phyloP scores from a whole-genome alignment of 23 tunicate genomes.

The Clavelina lepadiformis region DNA sequence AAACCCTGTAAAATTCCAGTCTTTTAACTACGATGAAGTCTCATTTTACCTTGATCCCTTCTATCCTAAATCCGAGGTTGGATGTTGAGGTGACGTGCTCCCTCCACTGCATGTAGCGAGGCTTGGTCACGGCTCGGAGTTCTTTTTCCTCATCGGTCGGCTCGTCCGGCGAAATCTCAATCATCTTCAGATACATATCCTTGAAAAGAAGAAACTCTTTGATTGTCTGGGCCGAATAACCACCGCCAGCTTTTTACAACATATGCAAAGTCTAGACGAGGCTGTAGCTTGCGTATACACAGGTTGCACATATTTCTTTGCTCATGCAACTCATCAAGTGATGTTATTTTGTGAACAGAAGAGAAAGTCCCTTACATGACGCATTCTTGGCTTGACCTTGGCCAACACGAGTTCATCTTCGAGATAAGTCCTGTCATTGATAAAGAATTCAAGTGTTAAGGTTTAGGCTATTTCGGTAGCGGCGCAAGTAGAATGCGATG shows the following conservation, averaged over 20 bases:
- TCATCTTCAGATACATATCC: conserved; percentile 94
- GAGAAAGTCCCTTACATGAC: conserved; percentile 68
- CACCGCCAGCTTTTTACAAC: neutral
- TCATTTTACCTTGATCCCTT: conserved; percentile 95
- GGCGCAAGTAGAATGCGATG: too few species aligned
- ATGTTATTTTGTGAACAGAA: neutral
- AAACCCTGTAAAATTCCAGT: too few species aligned
- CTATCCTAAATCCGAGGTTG: conserved; percentile 89
- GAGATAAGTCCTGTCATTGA: conserved; percentile 75
- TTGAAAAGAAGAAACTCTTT: conserved; percentile 1
- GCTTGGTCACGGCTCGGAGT: conserved; percentile 82
- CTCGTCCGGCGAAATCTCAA: conserved; percentile 78
- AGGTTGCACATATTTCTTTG: neutral
- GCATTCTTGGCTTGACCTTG: conserved; percentile 67
- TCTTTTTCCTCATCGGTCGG: conserved; percentile 76
- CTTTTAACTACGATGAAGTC: too few species aligned
- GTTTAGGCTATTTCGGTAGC: too few species aligned
- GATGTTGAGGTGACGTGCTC: conserved; percentile 91
- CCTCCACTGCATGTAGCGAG: conserved; percentile 96
- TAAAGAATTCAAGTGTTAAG: too few species aligned
- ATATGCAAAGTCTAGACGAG: neutral
- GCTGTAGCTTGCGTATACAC: neutral
- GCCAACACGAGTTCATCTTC: conserved; percentile 92
- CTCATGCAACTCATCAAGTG: neutral
- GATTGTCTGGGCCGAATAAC: neutral